These are phyloP conservation scores for Tetragnatha montana DNA, from an alignment of 2,888 invertebrate species.

Conservation along the genomic window DNA sequence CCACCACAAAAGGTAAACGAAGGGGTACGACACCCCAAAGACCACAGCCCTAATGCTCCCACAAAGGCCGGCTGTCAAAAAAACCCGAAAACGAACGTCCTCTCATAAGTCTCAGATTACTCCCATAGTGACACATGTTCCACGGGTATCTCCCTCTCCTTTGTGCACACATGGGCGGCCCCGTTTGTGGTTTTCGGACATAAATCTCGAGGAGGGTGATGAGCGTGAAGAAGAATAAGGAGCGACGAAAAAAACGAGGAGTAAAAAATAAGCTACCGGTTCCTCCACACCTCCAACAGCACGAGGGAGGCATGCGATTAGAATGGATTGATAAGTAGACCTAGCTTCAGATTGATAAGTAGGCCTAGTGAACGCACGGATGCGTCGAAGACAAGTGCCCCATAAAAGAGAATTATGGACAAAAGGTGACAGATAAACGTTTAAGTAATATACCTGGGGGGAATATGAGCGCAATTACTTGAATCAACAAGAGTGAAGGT, in stretches of 20 bases:
- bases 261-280: slow-evolving; percentile 38
- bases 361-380: slow-evolving; percentile 18
- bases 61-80: slow-evolving; percentile 18
- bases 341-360: slow-evolving; percentile 53
- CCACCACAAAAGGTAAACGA: slow-evolving; percentile 29
- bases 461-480: slow-evolving; percentile 52
- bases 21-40: slow-evolving; percentile 7
- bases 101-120: slow-evolving; percentile 50
- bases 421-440: slow-evolving; percentile 54
- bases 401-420: slow-evolving; percentile 65
- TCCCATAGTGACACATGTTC: slow-evolving; percentile 51
- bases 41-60: slow-evolving; percentile 13
- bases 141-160: slow-evolving; percentile 21
- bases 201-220: slow-evolving; percentile 59
- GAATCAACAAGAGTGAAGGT: slow-evolving; percentile 44
- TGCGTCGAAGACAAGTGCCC: slow-evolving; percentile 47
- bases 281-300: slow-evolving; percentile 43
- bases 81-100: slow-evolving; percentile 41
- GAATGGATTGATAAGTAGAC: slow-evolving; percentile 29
- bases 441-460: slow-evolving; percentile 62
- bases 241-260: neutral
- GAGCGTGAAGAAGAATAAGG: slow-evolving; percentile 22
- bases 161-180: slow-evolving; percentile 17
- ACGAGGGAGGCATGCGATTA: neutral
- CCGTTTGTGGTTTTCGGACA: slow-evolving; percentile 42